Base-by-base conservation (phyloP, 2,113 vertebrate species). In the Equus przewalskii region DNA sequence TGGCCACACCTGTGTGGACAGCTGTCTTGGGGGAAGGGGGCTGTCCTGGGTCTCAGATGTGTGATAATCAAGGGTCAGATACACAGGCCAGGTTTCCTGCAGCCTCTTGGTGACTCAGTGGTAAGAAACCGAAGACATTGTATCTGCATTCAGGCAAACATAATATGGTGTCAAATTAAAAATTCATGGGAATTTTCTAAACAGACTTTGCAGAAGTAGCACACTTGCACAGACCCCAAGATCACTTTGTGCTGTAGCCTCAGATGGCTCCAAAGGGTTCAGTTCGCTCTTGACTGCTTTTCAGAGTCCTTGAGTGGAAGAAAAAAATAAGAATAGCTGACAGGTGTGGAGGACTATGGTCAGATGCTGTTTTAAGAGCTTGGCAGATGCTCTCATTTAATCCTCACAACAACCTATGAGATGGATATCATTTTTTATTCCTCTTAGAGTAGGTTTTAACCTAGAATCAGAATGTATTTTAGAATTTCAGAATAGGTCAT, bases 1-100 rank as follows among this genome's bases (percentile, higher is more conserved):
- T 41, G 76, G 54, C 56, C 41, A 10, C 1, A 0, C 10, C 0
- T 0, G 12, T 56, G 51, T 44, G 21, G 64, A 4, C 0, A 2
- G 49, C 41, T 28, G 8, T 21, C 33, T 19, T 19, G 22, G 13
- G 67, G n/a, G 12, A 2, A 0, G 14, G 14, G 18, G 33, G 3
- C 64, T 22, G 0, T n/a, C 12, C 10, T 15, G 33, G 3, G 11
- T 60, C 33, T 36, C 67, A 16, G 49, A 11, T 0, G 1, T 67
- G 24, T 7, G 36, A 36, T 2, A 30, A 5, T 21, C 30, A 13
- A 2, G 3, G 41, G 2, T 22, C 21, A 7, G 21, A 24, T 75
- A 60, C 21, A 24, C 3, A 51, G 65, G 46, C 36, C 44, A 12
- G 14, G 26, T 54, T 67, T 85, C 64, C 78, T 76, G 33, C 12